Conservation (phyloP, 2,888 invertebrate genomes). For the Agriotes lineatus region DNA sequence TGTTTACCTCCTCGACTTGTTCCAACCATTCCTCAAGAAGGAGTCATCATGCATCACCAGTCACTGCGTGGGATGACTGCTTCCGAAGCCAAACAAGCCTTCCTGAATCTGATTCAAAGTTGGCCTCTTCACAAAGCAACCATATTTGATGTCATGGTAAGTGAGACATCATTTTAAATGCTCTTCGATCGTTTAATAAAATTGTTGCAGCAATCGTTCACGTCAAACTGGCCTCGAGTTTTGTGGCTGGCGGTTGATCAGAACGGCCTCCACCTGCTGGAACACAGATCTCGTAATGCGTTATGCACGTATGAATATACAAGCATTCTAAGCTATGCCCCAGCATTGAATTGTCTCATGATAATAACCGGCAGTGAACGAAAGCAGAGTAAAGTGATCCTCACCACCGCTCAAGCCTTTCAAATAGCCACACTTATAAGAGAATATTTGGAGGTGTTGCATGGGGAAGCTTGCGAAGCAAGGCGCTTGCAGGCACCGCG, state of each 20-base stretch:
- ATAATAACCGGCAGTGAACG: constrained; percentile 91
- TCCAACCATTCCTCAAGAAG: constrained; percentile 82
- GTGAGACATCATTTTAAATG: too few species aligned
- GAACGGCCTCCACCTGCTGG: constrained; percentile 89
- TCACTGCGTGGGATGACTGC: constrained; percentile 88
- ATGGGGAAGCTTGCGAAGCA: constrained; percentile 56
- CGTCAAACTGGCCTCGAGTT: constrained; percentile 94
- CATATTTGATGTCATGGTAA: constrained; percentile 93
- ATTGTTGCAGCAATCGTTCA: constrained; percentile 88
- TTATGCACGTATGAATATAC: constrained; percentile 93
- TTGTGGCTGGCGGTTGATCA: constrained; percentile 95
- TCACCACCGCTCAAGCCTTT: constrained; percentile 92
- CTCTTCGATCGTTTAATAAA: too few species aligned
- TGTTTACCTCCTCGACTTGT: constrained; percentile 88
- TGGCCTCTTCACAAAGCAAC: constrained; percentile 95
- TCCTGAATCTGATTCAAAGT: constrained; percentile 91
- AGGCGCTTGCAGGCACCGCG: constrained; percentile 57
- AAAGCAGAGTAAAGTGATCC: constrained; percentile 91
- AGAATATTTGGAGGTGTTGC: constrained; percentile 82
- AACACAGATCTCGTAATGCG: constrained; percentile 88
- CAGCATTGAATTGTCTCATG: constrained; percentile 92
- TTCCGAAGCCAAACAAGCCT: constrained; percentile 90
- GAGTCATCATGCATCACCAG: constrained; percentile 92
- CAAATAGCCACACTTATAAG: constrained; percentile 93
- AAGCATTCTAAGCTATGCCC: constrained; percentile 90